Evolutionary conservation across 2,888 invertebrate species (phyloP).

Genomic region (Actias luna): DNA sequence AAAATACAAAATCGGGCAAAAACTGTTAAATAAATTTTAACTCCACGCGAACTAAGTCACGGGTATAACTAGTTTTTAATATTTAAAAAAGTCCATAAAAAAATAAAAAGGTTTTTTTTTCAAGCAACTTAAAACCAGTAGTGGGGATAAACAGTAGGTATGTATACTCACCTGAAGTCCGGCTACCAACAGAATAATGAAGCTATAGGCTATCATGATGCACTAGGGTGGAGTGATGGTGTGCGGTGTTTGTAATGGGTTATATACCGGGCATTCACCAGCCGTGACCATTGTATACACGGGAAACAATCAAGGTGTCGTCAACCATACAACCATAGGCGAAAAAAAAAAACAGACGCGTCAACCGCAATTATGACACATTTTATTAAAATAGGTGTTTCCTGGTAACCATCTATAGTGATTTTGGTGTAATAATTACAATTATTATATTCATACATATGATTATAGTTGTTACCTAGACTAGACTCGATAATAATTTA

Average conservation of each 20-base stretch:
- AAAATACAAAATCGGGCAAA: too few relatives aligned
- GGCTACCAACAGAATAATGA: conserved; percentile 40
- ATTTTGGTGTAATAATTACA: not conserved
- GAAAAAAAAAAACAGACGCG: conserved; percentile 1
- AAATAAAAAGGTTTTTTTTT: not conserved
- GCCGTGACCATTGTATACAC: conserved; percentile 55
- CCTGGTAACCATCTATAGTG: not conserved
- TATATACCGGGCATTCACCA: conserved; percentile 51
- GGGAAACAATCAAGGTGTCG: conserved; percentile 62
- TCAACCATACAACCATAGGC: conserved; percentile 15
- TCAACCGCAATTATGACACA: not conserved
- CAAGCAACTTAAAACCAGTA: not conserved
- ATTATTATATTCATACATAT: not conserved
- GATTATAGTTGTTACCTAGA: too few relatives aligned
- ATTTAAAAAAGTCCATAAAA: too few relatives aligned
- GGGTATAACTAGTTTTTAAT: too few relatives aligned
- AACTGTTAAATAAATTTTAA: too few relatives aligned
- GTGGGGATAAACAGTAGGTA: not conserved
- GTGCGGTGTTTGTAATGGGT: conserved; percentile 37
- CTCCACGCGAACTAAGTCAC: too few relatives aligned
- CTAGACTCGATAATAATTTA: too few relatives aligned
- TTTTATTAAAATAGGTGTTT: not conserved
- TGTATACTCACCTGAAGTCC: conserved; percentile 51
- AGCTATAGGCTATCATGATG: conserved; percentile 47
- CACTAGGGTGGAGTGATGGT: conserved; percentile 41